These are phyloP conservation scores for Columba janthina DNA, from an alignment of 2,113 vertebrate species.

Conservation along the genomic window DNA sequence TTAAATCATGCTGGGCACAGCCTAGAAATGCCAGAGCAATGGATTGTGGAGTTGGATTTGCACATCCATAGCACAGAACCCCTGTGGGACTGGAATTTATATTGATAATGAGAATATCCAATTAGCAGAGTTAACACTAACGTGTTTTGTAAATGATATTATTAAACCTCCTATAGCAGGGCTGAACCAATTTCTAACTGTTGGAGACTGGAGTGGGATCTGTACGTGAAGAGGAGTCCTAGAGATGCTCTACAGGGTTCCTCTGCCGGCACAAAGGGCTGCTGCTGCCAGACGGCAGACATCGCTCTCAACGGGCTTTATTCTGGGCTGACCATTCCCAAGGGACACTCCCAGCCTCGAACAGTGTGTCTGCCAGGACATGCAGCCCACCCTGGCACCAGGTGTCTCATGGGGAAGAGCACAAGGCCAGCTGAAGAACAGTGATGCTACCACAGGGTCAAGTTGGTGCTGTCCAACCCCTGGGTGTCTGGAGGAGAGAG, in stretches of 20 bases:
- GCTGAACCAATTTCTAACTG: neutral
- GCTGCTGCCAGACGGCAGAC: neutral
- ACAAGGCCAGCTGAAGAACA: neutral
- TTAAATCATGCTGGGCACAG: conserved; percentile 15
- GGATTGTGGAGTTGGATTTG: neutral
- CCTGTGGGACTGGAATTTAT: neutral
- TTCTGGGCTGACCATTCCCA: neutral
- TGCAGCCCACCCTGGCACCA: neutral
- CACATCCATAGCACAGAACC: neutral
- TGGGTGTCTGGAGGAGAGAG: too few relatives aligned
- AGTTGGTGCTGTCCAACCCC: neutral
- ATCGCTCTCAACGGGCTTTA: neutral
- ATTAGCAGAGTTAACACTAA: conserved; percentile 17
- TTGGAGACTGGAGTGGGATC: neutral
- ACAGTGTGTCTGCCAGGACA: neutral
- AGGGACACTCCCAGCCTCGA: neutral
- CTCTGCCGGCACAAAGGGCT: neutral
- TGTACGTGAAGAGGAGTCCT: neutral
- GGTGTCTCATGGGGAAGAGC: neutral
- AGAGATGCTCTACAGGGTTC: neutral
- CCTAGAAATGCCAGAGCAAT: neutral
- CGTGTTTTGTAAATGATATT: neutral
- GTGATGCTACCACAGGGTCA: neutral
- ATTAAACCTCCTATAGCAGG: neutral
- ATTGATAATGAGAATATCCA: neutral